phyloP scores from a whole-genome alignment of 2,113 vertebrate genomes.

The Melanerpes formicivorus region DNA sequence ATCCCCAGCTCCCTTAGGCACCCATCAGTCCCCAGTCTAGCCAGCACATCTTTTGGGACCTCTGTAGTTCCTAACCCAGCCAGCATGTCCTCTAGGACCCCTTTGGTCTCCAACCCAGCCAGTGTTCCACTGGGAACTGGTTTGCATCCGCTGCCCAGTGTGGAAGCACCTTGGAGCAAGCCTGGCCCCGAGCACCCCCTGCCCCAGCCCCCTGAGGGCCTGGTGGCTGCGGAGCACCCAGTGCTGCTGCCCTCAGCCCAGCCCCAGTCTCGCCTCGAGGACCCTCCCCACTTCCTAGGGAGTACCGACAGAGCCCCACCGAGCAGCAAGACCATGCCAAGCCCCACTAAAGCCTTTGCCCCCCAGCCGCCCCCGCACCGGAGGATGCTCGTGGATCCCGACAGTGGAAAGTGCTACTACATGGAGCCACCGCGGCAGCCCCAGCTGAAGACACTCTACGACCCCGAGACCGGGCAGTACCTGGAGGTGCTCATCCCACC shows the following conservation, averaged over 20 bases:
- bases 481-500: slow-evolving; percentile 92
- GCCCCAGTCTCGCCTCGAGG: neutral
- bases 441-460: slow-evolving; percentile 88
- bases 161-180: slow-evolving; percentile 7
- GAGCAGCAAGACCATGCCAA: neutral
- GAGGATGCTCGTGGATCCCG: slow-evolving; percentile 89
- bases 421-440: slow-evolving; percentile 89
- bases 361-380: slow-evolving; percentile 72
- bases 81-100: neutral
- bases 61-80: neutral
- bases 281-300: neutral
- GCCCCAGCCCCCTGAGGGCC: neutral
- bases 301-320: neutral
- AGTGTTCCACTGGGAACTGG: rapidly evolving
- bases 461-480: slow-evolving; percentile 93
- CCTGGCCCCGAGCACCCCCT: neutral
- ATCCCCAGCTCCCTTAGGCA: neutral
- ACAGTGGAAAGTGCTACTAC: slow-evolving; percentile 93
- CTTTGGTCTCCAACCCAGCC: neutral
- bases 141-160: neutral
- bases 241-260: neutral
- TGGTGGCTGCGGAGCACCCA: rapidly evolving
- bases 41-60: neutral
- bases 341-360: neutral
- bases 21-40: neutral